phyloP scores from a whole-genome alignment of 2,113 vertebrate genomes.

The Pristiophorus japonicus region DNA sequence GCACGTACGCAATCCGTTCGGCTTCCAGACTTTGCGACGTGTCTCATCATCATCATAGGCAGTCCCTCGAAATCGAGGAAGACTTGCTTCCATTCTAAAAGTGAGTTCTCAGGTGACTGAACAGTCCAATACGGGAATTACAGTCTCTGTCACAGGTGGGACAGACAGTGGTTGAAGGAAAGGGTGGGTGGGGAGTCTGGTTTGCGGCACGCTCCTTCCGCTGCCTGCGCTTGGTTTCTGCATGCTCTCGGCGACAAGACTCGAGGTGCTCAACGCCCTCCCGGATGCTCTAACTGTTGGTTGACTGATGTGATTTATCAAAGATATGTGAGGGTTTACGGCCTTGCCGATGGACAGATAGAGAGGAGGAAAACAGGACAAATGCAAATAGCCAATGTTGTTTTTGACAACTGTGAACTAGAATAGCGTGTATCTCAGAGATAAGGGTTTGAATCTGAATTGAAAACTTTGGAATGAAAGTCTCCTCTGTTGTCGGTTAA shows the following conservation, averaged over 20 bases:
- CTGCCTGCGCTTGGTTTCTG: too few relatives aligned
- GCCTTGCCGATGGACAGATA: neutral
- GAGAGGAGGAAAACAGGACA: neutral
- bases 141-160: too few relatives aligned
- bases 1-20: neutral
- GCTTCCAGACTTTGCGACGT: neutral
- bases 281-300: neutral
- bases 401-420: neutral
- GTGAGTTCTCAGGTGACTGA: too few relatives aligned
- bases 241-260: too few relatives aligned
- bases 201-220: too few relatives aligned
- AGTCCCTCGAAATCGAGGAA: too few relatives aligned
- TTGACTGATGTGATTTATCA: neutral
- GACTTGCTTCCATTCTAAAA: too few relatives aligned
- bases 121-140: too few relatives aligned
- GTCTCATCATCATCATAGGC: too few relatives aligned
- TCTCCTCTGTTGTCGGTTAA: neutral
- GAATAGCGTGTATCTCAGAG: neutral
- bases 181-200: too few relatives aligned
- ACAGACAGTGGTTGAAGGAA: too few relatives aligned
- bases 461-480: neutral
- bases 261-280: too few relatives aligned
- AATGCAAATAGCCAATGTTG: neutral
- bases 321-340: neutral
- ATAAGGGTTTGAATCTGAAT: neutral